These are phyloP conservation scores for Istiophorus platypterus DNA, from an alignment of 2,113 vertebrate genomes.

Conservation along the genomic window DNA sequence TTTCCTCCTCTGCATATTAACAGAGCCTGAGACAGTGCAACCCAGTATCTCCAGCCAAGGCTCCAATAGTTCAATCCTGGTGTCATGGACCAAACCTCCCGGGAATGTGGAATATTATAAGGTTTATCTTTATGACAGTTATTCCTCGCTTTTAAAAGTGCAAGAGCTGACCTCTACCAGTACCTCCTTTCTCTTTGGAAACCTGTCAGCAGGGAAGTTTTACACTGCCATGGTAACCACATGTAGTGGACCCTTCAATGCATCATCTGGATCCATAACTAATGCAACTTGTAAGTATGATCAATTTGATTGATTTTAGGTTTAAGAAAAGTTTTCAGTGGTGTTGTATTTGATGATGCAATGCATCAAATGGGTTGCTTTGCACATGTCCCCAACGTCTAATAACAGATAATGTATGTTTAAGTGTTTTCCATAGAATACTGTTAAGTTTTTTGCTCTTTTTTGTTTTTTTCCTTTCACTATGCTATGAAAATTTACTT, in stretches of 20 bases:
- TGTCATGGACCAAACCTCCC: constrained; percentile 64
- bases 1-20: constrained; percentile 4
- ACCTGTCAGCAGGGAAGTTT: constrained; percentile 61
- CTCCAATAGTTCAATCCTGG: constrained; percentile 66
- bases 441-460: not conserved
- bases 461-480: not conserved
- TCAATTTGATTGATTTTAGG: not conserved
- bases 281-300: constrained; percentile 81
- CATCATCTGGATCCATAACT: constrained; percentile 37
- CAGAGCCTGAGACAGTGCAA: constrained; percentile 70
- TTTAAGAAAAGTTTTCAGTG: not conserved
- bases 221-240: constrained; percentile 62
- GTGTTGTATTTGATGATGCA: not conserved
- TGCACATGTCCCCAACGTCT: too few species aligned
- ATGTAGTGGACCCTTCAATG: constrained; percentile 64
- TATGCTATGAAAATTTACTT: not conserved
- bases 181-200: constrained; percentile 7
- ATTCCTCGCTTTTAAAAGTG: accelerated
- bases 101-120: constrained; percentile 60
- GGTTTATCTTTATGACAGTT: constrained; percentile 44
- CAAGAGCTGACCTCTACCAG: accelerated
- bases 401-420: too few species aligned
- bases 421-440: too few species aligned
- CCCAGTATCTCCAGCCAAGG: constrained; percentile 55
- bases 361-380: too few species aligned